A percentile compares a stretch with the other conserved stretches of the same genome.
Conservation (phyloP, 2,888 invertebrate species). For the Mythimna loreyi region DNA sequence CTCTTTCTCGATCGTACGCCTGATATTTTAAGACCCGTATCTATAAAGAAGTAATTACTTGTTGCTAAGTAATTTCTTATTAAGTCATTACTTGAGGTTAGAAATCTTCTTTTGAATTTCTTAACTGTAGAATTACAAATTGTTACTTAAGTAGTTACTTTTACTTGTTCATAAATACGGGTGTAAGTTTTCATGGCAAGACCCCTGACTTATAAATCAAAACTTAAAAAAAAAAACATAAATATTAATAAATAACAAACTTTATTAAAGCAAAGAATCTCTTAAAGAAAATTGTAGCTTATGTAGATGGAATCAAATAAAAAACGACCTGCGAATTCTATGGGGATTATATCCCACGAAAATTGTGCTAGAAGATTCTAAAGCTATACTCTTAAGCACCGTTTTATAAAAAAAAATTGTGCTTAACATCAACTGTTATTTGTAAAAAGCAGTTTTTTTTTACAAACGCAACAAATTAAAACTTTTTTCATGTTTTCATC, state of each 20-base stretch:
- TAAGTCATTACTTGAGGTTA: too few species aligned
- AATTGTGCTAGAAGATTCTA: constrained; percentile 54
- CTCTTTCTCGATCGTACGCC: too few species aligned
- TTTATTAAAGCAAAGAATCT: constrained; percentile 3
- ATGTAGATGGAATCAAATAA: constrained; percentile 33
- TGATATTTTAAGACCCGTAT: too few species aligned
- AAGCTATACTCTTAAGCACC: constrained; percentile 48
- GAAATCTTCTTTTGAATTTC: too few species aligned
- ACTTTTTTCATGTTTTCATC: neutral
- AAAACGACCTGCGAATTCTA: constrained; percentile 28
- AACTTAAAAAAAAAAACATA: constrained; percentile 4
- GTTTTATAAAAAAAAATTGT: constrained; percentile 35
- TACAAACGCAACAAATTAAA: neutral
- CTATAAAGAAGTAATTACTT: too few species aligned
- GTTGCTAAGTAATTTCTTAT: too few species aligned
- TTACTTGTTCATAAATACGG: too few species aligned
- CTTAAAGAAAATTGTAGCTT: neutral
- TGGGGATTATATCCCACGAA: constrained; percentile 58
- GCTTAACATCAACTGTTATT: constrained; percentile 24
- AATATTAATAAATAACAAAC: constrained; percentile 12
- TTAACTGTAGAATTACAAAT: too few species aligned
- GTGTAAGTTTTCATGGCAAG: too few species aligned
- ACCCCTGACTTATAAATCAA: neutral
- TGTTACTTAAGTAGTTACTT: too few species aligned
- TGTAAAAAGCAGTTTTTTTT: constrained; percentile 21